These are phyloP conservation scores for Protonemura montana DNA, from an alignment of 2,888 invertebrate species.

Conservation along the genomic window DNA sequence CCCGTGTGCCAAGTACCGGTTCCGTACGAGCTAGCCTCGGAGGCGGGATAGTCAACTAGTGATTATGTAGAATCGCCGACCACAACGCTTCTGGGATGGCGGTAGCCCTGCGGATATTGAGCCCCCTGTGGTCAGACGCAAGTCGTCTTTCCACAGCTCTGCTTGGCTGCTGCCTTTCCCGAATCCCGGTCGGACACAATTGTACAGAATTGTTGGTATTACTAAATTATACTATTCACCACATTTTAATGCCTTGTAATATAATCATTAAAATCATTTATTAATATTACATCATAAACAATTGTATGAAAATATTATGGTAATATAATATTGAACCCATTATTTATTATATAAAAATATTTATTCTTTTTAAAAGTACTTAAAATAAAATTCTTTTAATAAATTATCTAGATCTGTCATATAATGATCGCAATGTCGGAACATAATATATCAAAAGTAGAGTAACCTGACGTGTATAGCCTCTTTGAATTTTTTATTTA, in stretches of 20 bases:
- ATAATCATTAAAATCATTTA: slow-evolving; percentile 17
- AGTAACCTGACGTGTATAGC: neutral
- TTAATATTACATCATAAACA: slow-evolving; percentile 34
- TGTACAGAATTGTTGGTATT: slow-evolving; percentile 39
- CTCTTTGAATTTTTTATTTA: neutral
- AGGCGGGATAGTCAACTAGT: neutral
- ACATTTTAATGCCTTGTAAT: slow-evolving; percentile 47
- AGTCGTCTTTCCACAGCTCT: slow-evolving; percentile 20
- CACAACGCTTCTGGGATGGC: slow-evolving; percentile 7
- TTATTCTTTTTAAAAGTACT: slow-evolving; percentile 16
- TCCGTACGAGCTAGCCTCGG: neutral
- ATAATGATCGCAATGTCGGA: slow-evolving; percentile 24
- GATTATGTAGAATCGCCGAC: neutral
- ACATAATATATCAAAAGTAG: neutral
- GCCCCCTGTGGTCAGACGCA: slow-evolving; percentile 30
- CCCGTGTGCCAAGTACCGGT: slow-evolving; percentile 37
- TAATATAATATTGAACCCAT: slow-evolving; percentile 16
- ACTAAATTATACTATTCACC: slow-evolving; percentile 27
- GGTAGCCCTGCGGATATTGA: slow-evolving; percentile 30
- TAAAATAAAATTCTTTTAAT: slow-evolving; percentile 30
- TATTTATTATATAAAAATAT: slow-evolving; percentile 32
- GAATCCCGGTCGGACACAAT: neutral
- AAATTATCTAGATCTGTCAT: slow-evolving; percentile 14
- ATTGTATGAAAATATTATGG: slow-evolving; percentile 38
- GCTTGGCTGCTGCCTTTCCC: neutral